A percentile compares a stretch with the other conserved stretches of the same genome.
Conservation (phyloP, 2,888 invertebrate species). For the Apocheima hispidaria region DNA sequence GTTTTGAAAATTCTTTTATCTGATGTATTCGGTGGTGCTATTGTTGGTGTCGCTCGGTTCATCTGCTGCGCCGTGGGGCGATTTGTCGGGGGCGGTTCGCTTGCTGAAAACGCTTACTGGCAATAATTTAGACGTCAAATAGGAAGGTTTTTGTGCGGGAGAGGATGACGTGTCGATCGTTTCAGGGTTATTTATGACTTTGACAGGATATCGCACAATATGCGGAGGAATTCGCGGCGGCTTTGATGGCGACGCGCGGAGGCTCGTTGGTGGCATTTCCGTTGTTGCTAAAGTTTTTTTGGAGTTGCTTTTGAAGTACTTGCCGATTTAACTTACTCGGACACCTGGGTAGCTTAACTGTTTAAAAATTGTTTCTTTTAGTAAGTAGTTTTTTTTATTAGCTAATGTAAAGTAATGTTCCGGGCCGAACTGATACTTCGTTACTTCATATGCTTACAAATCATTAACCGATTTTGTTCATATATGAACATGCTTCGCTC, state of each 20-base stretch:
- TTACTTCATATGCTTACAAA: too few relatives aligned
- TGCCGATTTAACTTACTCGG: constrained; percentile 26
- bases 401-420: too few relatives aligned
- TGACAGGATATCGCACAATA: constrained; percentile 75
- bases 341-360: constrained; percentile 27
- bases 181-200: constrained; percentile 83
- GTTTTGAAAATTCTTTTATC: constrained; percentile 87
- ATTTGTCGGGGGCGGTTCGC: constrained; percentile 75
- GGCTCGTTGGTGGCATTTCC: constrained; percentile 82
- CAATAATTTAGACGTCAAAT: constrained; percentile 87
- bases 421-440: too few relatives aligned
- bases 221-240: constrained; percentile 75
- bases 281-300: constrained; percentile 64
- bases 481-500: too few relatives aligned
- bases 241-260: constrained; percentile 69
- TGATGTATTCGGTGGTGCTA: constrained; percentile 83
- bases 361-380: background rate
- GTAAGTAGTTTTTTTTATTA: too few relatives aligned
- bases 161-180: constrained; percentile 74
- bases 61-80: constrained; percentile 75
- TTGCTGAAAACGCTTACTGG: constrained; percentile 76
- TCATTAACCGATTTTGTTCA: too few relatives aligned
- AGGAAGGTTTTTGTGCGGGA: constrained; percentile 70
- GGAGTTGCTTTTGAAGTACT: constrained; percentile 38
- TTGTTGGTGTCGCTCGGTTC: constrained; percentile 74